Conservation (phyloP, 2,888 invertebrate species). For the Hoplodrina blanda region DNA sequence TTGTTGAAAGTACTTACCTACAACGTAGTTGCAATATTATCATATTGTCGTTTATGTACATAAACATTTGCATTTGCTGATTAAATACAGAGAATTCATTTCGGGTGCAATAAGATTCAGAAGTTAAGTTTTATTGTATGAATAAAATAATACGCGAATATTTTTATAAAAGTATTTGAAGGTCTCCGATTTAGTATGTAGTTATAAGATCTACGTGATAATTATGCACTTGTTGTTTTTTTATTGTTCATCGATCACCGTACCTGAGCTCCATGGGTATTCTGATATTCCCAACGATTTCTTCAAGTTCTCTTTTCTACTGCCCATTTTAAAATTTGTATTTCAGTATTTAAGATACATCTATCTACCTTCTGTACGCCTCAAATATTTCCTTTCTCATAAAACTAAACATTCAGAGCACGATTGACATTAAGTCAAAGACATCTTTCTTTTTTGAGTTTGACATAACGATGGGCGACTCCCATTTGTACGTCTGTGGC, state of each 20-base stretch:
- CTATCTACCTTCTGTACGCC: conserved; percentile 5
- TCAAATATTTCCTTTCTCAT: conserved; percentile 29
- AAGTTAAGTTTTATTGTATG: background rate
- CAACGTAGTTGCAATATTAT: conserved; percentile 44
- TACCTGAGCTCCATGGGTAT: conserved; percentile 86
- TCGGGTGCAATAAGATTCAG: conserved; percentile 6
- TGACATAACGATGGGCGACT: background rate
- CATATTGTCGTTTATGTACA: conserved; percentile 9
- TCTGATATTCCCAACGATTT: conserved; percentile 77
- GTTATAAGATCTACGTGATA: conserved; percentile 4
- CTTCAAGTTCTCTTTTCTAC: conserved; percentile 76
- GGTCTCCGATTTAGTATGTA: conserved; percentile 15
- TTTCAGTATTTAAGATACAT: conserved; percentile 1
- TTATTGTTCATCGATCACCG: conserved; percentile 32
- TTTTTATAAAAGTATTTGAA: conserved; percentile 20
- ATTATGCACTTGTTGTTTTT: background rate
- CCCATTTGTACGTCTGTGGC: too few relatives aligned
- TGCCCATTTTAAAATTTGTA: conserved; percentile 68
- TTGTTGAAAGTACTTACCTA: conserved; percentile 28
- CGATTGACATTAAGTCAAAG: conserved; percentile 11
- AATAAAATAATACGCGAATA: conserved; percentile 2
- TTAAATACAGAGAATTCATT: background rate
- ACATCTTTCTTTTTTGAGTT: background rate
- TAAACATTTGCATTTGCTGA: conserved; percentile 22
- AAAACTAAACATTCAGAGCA: conserved; percentile 17